Evolutionary conservation across 2,888 invertebrate species (phyloP), one percentile per base, ranked within the genome.

Genomic region (Aphidius colemani): DNA sequence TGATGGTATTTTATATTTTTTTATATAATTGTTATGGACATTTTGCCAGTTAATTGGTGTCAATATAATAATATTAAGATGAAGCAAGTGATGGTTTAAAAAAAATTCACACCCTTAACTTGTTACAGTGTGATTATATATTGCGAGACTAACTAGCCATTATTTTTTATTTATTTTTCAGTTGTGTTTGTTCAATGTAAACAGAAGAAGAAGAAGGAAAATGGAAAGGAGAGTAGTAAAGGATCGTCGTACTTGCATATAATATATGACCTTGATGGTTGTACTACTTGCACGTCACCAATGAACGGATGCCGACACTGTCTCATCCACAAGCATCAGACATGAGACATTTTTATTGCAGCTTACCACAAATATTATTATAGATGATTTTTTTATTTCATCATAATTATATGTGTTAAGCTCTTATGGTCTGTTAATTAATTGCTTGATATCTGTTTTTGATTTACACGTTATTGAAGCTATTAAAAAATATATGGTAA

Each of bases 151-250:
- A 75, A 71, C 75, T 71, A 71, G 70, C 71, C 69, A 73, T 75
- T 74, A 74, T 68, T 74, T 74, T 75, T 73, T 73, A 71, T 30
- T 75, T 72, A 72, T 71, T 70, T 68, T 63, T 67, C 46, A 61
- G 57, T 5, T 30, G 30, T 30, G 30, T 30, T 30, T 30, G 5
- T 30, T 30, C 5, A 30, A 30, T 30, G 30, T 30, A 30, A 30
- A 30, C 30, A 30, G 30, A 30, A 30, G 30, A 30, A 30, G 13
- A 18, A 18, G 5, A 30, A 30, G 30, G 30, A 5, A 30, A 30
- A 30, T 30, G 30, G 30, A 30, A 30, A 30, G 30, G 30, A 30
- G 30, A 30, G 30, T 30, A 30, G 30, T 5, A 30, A 30, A 30
- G 5, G 30, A 30, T 30, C 30, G 30, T 30, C 30, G 30, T 30